These are phyloP conservation scores for Chouioia cunea DNA, from an alignment of 2,888 invertebrate genomes.

Conservation along the genomic window DNA sequence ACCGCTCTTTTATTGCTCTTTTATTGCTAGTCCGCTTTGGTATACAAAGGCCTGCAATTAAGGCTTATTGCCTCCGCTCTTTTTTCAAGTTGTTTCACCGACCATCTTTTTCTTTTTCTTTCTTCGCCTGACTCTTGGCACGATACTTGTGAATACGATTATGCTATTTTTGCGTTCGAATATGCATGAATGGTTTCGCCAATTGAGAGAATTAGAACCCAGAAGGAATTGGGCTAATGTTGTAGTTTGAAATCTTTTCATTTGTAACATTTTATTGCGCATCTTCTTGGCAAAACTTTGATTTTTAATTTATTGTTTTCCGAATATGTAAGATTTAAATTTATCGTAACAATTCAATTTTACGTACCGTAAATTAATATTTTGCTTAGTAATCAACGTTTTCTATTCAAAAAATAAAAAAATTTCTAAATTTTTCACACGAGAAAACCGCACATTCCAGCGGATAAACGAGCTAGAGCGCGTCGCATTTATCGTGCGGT, in stretches of 20 bases:
- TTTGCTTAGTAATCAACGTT: too few species aligned
- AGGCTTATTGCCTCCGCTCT: conserved; percentile 4
- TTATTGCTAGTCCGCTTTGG: conserved; percentile 6
- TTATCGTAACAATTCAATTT: too few species aligned
- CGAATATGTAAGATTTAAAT: too few species aligned
- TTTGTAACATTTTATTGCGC: too few species aligned
- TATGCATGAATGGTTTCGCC: conserved; percentile 22
- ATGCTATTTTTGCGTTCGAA: conserved; percentile 21
- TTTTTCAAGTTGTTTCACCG: conserved; percentile 5
- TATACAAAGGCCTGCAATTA: conserved; percentile 23
- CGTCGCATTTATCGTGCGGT: conserved; percentile 18
- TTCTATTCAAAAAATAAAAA: neutral
- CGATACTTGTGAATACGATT: conserved; percentile 24
- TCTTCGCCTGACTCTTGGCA: neutral
- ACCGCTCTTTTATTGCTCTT: conserved; percentile 12
- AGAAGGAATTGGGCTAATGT: too few species aligned
- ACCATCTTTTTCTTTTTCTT: neutral
- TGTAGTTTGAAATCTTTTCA: too few species aligned
- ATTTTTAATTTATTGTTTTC: too few species aligned
- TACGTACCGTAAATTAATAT: neutral
- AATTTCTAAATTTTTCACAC: neutral
- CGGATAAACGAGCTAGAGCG: neutral
- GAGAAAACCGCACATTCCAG: neutral
- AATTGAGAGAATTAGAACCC: too few species aligned
- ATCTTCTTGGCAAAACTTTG: too few species aligned